A percentile compares a stretch with the other conserved stretches of the same genome.
Conservation (phyloP, 2,888 invertebrate genomes). For the Ligdia adustata region DNA sequence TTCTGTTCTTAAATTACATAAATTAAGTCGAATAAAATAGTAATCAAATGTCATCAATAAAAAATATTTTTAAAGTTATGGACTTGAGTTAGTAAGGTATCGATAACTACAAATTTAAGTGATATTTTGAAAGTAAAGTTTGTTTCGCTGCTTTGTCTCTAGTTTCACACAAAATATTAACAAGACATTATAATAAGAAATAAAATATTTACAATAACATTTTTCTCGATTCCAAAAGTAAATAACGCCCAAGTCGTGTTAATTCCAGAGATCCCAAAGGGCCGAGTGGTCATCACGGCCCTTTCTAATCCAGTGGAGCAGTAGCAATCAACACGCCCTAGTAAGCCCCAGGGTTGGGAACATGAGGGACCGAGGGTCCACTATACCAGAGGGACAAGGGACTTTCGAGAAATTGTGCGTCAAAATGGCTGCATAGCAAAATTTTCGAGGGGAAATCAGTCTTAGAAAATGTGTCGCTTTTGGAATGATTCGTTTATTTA, state of each 20-base stretch:
- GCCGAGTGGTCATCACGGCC: slow-evolving; percentile 71
- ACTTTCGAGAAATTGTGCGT: slow-evolving; percentile 38
- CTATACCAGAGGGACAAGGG: slow-evolving; percentile 17
- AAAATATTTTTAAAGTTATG: no score
- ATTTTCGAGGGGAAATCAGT: slow-evolving; percentile 42
- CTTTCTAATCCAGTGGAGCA: slow-evolving; percentile 73
- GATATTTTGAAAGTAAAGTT: no score
- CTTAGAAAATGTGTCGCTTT: slow-evolving; percentile 7
- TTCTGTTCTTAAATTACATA: no score
- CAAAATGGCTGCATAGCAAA: slow-evolving; percentile 52
- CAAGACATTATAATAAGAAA: no score
- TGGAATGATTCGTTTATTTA: not conserved
- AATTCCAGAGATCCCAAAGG: slow-evolving; percentile 66
- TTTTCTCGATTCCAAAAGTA: slow-evolving; percentile 27
- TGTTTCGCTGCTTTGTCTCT: no score
- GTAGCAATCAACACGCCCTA: slow-evolving; percentile 76
- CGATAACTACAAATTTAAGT: no score
- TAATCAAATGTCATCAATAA: no score
- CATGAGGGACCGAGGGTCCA: slow-evolving; percentile 13
- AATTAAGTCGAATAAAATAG: no score
- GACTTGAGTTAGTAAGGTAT: no score
- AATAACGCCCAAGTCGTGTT: slow-evolving; percentile 47
- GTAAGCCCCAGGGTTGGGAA: slow-evolving; percentile 49
- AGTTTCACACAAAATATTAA: no score
- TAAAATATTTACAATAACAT: not conserved